Evolutionary conservation across 2,797 vertebrate species (phyloP).

Genomic region (Manis javanica): DNA sequence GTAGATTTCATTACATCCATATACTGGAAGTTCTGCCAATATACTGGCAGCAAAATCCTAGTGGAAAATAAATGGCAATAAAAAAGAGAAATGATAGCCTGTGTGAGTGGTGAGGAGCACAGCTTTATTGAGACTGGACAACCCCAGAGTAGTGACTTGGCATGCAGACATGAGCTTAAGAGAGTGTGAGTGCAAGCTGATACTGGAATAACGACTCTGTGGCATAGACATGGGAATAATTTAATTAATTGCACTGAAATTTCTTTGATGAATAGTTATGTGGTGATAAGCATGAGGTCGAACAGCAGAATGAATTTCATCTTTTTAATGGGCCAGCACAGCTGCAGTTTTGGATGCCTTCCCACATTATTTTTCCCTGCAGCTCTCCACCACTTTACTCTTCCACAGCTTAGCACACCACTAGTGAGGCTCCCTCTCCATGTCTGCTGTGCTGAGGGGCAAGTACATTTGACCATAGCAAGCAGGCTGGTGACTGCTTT

Average conservation of each 20-base stretch:
- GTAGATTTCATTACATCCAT: slow-evolving; percentile 99
- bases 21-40: slow-evolving; percentile 99
- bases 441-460: slow-evolving; percentile 36
- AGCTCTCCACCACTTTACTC: slow-evolving; percentile 3
- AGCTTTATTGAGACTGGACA: slow-evolving; percentile 95
- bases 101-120: slow-evolving; percentile 93
- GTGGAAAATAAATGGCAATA: slow-evolving; percentile 99
- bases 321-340: slow-evolving; percentile 90
- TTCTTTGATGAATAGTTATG: slow-evolving; percentile 97
- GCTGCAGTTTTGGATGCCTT: slow-evolving; percentile 90
- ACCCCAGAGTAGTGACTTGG: slow-evolving; percentile 95
- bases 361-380: slow-evolving; percentile 78
- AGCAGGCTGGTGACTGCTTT: slow-evolving; percentile 82
- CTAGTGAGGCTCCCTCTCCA: neutral
- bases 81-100: slow-evolving; percentile 97
- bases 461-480: slow-evolving; percentile 78
- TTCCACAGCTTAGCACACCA: neutral
- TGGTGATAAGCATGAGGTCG: slow-evolving; percentile 93
- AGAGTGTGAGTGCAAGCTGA: slow-evolving; percentile 94
- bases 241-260: slow-evolving; percentile 98
- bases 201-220: slow-evolving; percentile 92
- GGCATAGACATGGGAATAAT: slow-evolving; percentile 94
- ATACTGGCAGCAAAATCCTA: slow-evolving; percentile 98
- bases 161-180: slow-evolving; percentile 90
- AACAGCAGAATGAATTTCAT: slow-evolving; percentile 90